Conservation (phyloP, 2,888 invertebrate species). For the Campopleginae sp. region DNA sequence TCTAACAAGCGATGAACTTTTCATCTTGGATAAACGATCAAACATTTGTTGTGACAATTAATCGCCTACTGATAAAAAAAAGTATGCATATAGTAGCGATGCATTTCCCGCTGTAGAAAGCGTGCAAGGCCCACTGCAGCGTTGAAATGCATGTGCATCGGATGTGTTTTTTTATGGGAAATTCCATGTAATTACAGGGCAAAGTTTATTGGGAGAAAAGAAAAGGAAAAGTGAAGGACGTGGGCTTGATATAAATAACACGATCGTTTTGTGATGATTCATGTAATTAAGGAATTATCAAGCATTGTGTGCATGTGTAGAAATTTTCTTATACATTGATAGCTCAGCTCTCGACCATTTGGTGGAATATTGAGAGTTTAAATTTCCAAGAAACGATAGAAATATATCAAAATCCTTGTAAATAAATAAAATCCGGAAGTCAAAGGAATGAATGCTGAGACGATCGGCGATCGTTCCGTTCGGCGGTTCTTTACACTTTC, state of each 20-base stretch:
- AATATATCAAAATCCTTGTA: background rate
- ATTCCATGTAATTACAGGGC: background rate
- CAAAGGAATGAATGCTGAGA: constrained; percentile 68
- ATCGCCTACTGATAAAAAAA: constrained; percentile 11
- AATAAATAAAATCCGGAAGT: constrained; percentile 75
- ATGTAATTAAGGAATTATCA: background rate
- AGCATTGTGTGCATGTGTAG: background rate
- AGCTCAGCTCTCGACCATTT: constrained; percentile 9
- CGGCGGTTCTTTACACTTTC: constrained; percentile 79
- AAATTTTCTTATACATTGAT: background rate
- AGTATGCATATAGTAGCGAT: background rate
- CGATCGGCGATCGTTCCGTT: constrained; percentile 77
- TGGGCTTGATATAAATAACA: background rate
- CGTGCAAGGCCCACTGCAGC: background rate
- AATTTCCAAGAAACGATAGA: background rate
- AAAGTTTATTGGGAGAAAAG: constrained; percentile 25
- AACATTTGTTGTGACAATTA: constrained; percentile 45
- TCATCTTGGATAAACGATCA: constrained; percentile 8
- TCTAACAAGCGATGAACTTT: constrained; percentile 27
- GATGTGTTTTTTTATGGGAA: background rate
- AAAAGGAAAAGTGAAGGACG: background rate
- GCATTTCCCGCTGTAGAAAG: constrained; percentile 19
- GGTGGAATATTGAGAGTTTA: constrained; percentile 11
- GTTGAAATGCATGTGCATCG: constrained; percentile 1
- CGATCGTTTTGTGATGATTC: constrained; percentile 4